Conservation (phyloP, 2,888 invertebrate species). For the Drosophila pseudotakahashii region DNA sequence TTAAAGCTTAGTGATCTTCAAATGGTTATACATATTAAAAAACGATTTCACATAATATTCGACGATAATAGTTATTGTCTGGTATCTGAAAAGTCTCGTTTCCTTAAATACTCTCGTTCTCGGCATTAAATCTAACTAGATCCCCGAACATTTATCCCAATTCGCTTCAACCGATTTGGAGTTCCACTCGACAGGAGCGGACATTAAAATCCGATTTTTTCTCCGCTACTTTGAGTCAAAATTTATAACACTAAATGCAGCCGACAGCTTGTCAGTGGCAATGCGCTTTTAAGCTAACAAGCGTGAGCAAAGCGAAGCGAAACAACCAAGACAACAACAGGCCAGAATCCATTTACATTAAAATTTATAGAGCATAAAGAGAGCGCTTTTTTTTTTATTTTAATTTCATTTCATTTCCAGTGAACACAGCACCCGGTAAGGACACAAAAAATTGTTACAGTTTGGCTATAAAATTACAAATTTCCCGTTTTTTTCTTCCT, state of each 20-base stretch:
- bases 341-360: conserved; percentile 78
- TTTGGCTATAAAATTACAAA: conserved; percentile 72
- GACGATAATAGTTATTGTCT: no score
- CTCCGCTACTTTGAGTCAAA: conserved; percentile 57
- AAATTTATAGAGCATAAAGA: conserved; percentile 82
- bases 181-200: background rate
- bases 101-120: background rate
- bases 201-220: conserved; percentile 22
- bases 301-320: conserved; percentile 66
- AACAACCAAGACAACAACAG: conserved; percentile 45
- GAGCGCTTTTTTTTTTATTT: conserved; percentile 70
- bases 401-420: conserved; percentile 66
- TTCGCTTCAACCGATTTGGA: conserved; percentile 12
- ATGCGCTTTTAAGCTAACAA: conserved; percentile 74
- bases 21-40: no score
- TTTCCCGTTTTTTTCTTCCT: conserved; percentile 42
- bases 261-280: conserved; percentile 76
- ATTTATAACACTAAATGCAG: conserved; percentile 75
- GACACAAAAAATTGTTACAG: conserved; percentile 65
- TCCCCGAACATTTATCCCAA: background rate
- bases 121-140: background rate
- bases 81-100: no score
- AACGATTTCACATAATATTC: no score
- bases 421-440: conserved; percentile 46
- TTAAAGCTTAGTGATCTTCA: no score